These are phyloP conservation scores for Scolopax mira DNA, from an alignment of 2,113 vertebrate species.

Conservation along the genomic window DNA sequence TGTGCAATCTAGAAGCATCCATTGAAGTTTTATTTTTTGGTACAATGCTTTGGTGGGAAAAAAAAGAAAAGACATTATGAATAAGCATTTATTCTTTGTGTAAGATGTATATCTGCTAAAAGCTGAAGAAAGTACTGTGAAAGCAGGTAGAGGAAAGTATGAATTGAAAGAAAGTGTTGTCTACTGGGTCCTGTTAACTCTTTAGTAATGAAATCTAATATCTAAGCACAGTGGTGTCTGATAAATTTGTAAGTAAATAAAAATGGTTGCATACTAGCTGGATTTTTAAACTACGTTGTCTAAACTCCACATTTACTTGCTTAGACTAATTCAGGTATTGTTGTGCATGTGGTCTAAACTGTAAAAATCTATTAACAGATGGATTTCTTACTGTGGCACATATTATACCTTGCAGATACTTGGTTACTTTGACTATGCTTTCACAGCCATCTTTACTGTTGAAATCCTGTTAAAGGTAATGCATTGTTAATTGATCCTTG, in stretches of 20 bases:
- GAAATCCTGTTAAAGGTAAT: conserved; percentile 99
- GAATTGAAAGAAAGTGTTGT: neutral
- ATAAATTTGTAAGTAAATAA: neutral
- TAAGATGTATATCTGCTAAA: neutral
- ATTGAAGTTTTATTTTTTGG: neutral
- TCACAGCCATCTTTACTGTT: conserved; percentile 99
- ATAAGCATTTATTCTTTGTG: neutral
- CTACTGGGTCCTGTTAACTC: neutral
- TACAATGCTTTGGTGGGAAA: neutral
- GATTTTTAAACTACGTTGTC: neutral
- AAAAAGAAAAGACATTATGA: neutral
- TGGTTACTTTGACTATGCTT: conserved; percentile 99
- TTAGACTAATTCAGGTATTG: neutral
- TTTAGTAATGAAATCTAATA: neutral
- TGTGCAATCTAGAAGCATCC: neutral
- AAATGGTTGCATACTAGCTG: neutral
- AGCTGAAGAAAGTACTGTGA: neutral
- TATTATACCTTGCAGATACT: conserved; percentile 98
- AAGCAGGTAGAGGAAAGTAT: neutral
- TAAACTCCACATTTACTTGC: neutral
- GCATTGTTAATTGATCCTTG: conserved; percentile 69
- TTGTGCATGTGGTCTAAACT: conserved; percentile 15
- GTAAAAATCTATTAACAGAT: neutral
- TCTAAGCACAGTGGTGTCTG: neutral
- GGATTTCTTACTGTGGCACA: conserved; percentile 61